Evolutionary conservation across 2,888 invertebrate genomes (phyloP).

Genomic region (Adelognathus sp.): DNA sequence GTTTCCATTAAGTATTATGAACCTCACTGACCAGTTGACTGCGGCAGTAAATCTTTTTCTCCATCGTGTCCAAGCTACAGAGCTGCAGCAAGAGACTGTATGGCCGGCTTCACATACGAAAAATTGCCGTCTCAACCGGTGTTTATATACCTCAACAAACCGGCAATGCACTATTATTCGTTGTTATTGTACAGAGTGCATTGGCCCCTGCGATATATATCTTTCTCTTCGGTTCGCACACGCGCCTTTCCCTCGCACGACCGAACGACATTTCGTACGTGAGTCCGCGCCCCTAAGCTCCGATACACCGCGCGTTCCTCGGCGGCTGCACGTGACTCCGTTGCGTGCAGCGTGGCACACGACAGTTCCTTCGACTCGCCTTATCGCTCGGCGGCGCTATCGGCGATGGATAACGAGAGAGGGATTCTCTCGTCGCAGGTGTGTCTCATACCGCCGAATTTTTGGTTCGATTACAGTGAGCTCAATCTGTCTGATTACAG

Average conservation of each 20-base stretch:
- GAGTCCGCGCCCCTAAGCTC: conserved; percentile 61
- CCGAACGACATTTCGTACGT: conserved; percentile 68
- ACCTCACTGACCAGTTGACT: too few relatives aligned
- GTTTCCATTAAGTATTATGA: too few relatives aligned
- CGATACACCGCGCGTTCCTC: conserved; percentile 25
- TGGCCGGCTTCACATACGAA: conserved; percentile 1
- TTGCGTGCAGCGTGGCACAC: background rate
- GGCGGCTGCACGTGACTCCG: conserved; percentile 59
- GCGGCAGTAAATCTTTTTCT: too few relatives aligned
- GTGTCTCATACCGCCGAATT: background rate
- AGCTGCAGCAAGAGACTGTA: background rate
- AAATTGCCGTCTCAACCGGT: background rate
- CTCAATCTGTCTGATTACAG: background rate
- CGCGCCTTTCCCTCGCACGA: conserved; percentile 67
- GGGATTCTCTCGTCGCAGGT: background rate
- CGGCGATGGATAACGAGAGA: background rate
- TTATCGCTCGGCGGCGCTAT: background rate
- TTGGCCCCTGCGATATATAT: conserved; percentile 66
- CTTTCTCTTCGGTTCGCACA: conserved; percentile 42
- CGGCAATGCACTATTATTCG: conserved; percentile 55
- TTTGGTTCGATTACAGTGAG: background rate
- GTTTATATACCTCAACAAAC: background rate
- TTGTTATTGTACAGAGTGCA: conserved; percentile 76
- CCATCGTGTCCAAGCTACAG: too few relatives aligned
- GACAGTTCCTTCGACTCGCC: background rate